These are phyloP conservation scores for Loxodonta africana DNA, from an alignment of 2,113 vertebrate genomes.

Conservation along the genomic window DNA sequence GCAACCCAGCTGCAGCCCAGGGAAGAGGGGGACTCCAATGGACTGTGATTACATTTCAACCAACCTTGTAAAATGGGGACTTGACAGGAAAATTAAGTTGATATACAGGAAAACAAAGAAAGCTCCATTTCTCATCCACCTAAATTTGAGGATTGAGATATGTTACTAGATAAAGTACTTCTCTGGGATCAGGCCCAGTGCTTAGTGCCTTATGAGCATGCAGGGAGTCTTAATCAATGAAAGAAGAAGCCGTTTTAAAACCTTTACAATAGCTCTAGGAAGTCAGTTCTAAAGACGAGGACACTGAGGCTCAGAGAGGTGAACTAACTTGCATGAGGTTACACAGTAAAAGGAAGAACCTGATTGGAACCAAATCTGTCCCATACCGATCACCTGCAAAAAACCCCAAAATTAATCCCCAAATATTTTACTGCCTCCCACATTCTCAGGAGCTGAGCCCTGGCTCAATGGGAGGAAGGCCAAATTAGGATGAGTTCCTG, in stretches of 20 bases:
- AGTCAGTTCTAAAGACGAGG: background rate
- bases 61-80: background rate
- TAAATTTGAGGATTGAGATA: background rate
- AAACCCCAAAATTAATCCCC: too few relatives aligned
- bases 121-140: background rate
- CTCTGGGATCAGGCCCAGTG: background rate
- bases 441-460: background rate
- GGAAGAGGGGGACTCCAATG: background rate
- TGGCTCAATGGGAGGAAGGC: background rate
- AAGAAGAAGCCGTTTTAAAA: background rate
- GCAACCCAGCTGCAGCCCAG: background rate
- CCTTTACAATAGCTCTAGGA: background rate
- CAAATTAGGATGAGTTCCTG: background rate
- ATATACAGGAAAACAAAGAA: background rate
- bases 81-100: background rate
- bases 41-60: background rate
- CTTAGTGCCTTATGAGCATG: background rate
- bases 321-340: background rate
- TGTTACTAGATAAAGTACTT: background rate
- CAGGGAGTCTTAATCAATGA: background rate
- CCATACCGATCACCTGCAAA: accelerated
- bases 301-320: background rate
- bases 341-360: background rate
- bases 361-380: background rate
- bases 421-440: background rate